Evolutionary conservation across 2,888 invertebrate species (phyloP).

Genomic region (Pocota personata): DNA sequence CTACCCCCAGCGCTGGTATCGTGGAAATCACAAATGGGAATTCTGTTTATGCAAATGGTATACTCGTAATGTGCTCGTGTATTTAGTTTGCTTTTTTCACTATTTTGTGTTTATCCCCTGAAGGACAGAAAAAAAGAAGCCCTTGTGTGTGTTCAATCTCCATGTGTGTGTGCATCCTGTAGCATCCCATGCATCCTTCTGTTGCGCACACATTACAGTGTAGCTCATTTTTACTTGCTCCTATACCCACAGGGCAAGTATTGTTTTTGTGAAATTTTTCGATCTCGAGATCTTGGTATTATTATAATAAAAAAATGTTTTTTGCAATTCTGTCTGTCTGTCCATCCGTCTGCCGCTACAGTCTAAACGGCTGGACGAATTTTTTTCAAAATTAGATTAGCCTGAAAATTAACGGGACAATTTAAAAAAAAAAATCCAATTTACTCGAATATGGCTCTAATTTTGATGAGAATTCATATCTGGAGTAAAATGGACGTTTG

Average conservation of each 20-base stretch:
- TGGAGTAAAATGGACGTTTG: too few relatives aligned
- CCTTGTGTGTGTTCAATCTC: slow-evolving; percentile 39
- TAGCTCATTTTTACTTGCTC: slow-evolving; percentile 56
- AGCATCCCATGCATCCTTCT: slow-evolving; percentile 36
- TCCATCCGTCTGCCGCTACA: too few relatives aligned
- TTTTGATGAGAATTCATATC: too few relatives aligned
- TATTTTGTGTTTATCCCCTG: slow-evolving; percentile 19
- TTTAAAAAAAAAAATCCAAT: too few relatives aligned
- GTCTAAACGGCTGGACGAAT: too few relatives aligned
- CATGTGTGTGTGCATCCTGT: neutral
- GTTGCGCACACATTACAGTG: slow-evolving; percentile 43
- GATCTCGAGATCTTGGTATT: too few relatives aligned
- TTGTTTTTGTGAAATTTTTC: slow-evolving; percentile 76
- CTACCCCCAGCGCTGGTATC: slow-evolving; percentile 16
- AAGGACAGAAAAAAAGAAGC: slow-evolving; percentile 13
- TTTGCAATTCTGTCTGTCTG: too few relatives aligned
- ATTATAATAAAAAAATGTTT: too few relatives aligned
- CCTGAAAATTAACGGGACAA: too few relatives aligned
- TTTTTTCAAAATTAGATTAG: too few relatives aligned
- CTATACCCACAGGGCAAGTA: too few relatives aligned
- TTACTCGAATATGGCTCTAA: too few relatives aligned
- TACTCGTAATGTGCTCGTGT: slow-evolving; percentile 67
- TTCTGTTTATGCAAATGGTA: slow-evolving; percentile 72
- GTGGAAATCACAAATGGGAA: slow-evolving; percentile 66
- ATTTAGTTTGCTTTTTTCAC: slow-evolving; percentile 53